A percentile compares a stretch with the other conserved stretches of the same genome.
Conservation (phyloP, 2,888 invertebrate species). For the Harpagoxenus sublaevis region DNA sequence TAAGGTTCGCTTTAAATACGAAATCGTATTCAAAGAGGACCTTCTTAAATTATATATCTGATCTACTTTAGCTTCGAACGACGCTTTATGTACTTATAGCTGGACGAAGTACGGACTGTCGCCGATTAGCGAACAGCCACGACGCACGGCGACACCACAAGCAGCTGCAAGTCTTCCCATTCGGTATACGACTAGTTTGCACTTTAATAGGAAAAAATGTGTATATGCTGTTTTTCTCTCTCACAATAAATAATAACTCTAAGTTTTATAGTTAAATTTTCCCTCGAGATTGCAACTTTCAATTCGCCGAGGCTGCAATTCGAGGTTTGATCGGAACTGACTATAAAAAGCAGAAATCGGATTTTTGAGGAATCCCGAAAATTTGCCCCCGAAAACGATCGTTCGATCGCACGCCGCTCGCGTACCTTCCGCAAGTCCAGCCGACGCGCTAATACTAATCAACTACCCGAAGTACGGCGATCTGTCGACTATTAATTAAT, state of each 20-base stretch:
- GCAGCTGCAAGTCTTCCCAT: conserved; percentile 25
- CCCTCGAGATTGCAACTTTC: neutral
- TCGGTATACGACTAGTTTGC: conserved; percentile 33
- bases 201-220: conserved; percentile 34
- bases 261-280: neutral
- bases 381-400: neutral
- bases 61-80: conserved; percentile 3
- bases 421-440: conserved; percentile 16
- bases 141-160: neutral
- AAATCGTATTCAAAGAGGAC: neutral
- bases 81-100: neutral
- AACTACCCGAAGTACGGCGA: conserved; percentile 70
- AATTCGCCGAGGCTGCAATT: neutral
- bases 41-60: neutral
- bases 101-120: conserved; percentile 16
- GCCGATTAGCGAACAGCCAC: neutral
- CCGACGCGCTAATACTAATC: conserved; percentile 81
- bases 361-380: neutral
- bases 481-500: conserved; percentile 65
- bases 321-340: neutral
- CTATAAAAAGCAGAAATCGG: neutral
- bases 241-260: conserved; percentile 37
- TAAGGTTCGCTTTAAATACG: neutral
- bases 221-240: neutral
- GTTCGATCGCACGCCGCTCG: conserved; percentile 5